Evolutionary conservation across 2,888 invertebrate species (phyloP).

Genomic region (Aphodius sticticus): DNA sequence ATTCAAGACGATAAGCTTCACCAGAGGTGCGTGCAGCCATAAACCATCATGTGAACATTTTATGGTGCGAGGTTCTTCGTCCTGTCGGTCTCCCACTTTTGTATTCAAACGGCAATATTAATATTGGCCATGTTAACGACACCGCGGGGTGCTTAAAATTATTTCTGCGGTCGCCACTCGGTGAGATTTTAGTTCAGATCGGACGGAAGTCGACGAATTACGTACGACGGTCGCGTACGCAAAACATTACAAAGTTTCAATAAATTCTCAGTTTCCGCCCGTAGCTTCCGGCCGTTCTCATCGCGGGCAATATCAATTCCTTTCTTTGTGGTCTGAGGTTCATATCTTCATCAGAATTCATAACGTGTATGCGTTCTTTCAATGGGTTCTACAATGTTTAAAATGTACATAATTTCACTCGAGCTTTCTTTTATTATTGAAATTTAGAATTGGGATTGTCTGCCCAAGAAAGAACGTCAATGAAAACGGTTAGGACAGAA

Average conservation of each 20-base stretch:
- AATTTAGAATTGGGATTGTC: too few relatives aligned
- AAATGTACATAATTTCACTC: not conserved
- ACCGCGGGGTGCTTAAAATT: not conserved
- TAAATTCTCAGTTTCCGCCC: not conserved
- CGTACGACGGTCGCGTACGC: not conserved
- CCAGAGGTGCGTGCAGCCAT: not conserved
- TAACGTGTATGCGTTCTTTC: not conserved
- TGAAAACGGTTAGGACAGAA: too few relatives aligned
- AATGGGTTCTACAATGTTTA: not conserved
- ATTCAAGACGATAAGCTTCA: not conserved
- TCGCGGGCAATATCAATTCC: not conserved
- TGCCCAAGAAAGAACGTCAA: too few relatives aligned
- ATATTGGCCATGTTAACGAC: not conserved
- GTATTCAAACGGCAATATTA: conserved; percentile 4
- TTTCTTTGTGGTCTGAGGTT: not conserved
- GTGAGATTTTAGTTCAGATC: not conserved
- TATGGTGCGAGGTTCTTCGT: not conserved
- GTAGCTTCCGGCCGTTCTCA: not conserved
- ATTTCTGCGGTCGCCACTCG: not conserved
- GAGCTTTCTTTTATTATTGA: too few relatives aligned
- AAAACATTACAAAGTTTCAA: not conserved
- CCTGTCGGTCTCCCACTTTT: not conserved
- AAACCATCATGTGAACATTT: conserved; percentile 4
- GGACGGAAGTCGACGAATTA: not conserved
- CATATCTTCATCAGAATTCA: not conserved